Conservation (phyloP, 2,113 vertebrate species). For the Bubo blakistoni region DNA sequence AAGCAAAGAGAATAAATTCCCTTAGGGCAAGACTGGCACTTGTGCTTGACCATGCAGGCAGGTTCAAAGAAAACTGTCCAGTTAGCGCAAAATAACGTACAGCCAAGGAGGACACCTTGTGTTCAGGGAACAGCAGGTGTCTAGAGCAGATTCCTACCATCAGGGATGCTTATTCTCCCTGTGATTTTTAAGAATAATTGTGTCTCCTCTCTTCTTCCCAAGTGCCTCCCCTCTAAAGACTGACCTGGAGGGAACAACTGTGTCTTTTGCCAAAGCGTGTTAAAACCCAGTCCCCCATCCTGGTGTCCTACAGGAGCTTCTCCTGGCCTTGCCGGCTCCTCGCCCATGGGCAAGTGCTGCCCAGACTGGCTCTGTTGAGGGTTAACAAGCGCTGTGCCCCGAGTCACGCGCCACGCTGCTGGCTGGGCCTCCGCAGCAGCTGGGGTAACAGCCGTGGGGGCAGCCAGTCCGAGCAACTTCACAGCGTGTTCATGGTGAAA, state of each 20-base stretch:
- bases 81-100: fast-evolving
- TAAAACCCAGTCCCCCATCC: background rate
- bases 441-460: background rate
- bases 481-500: fast-evolving
- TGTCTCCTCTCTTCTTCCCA: background rate
- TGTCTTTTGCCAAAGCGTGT: too few species aligned
- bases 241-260: background rate
- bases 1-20: background rate
- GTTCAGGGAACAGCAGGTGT: background rate
- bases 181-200: background rate
- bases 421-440: background rate
- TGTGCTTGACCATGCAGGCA: background rate
- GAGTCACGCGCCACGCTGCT: background rate
- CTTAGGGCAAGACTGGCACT: background rate
- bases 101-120: background rate
- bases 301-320: background rate
- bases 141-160: background rate
- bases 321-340: background rate
- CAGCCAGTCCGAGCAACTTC: background rate
- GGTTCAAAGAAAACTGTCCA: background rate
- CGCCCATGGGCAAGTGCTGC: fast-evolving
- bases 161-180: background rate
- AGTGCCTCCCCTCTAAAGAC: too few species aligned
- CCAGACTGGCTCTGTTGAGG: fast-evolving
- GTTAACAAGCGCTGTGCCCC: background rate